Base-by-base conservation (phyloP, 2,113 vertebrate genomes). In the Ptychochromis oligacanthus region DNA sequence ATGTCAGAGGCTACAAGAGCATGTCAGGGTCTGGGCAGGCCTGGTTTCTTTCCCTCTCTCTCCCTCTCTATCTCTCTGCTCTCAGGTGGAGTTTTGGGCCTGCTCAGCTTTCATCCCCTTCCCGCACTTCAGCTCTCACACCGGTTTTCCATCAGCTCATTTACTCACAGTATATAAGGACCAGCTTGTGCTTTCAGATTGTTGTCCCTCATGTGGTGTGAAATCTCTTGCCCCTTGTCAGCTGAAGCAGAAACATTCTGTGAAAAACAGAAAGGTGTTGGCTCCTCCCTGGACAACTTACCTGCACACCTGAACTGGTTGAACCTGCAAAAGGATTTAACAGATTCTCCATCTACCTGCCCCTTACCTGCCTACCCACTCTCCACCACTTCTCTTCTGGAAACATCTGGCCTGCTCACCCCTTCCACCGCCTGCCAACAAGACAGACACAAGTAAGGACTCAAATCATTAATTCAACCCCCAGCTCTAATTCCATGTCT, bases 281-380 rank as follows among this genome's bases (percentile, higher is more conserved):
- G 17, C 62, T 11, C 8, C 38, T 65, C 2, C 38, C 38, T 17
- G 14, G 38, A 65, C 62, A 43, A 38, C 2, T 54, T 54, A 54
- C 4, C 1, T 9, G 14, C 38, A 24, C 62, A 26, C 38, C 62
- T 65, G 62, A 65, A 38, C n/a, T 43, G 7, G 0, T 43, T 38
- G 17, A 65, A 7, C 40, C 40, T 13, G 43, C 1, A 43, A 43
- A 65, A 43, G 1, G 2, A n/a, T 65, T 43, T 24, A 43, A 17
- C 38, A 10, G 61, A 36, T 12, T 43, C 40, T 65, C 40, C 40
- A 0, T 64, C 14, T 64, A 40, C 36, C 61, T 64, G 60, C 20
- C 60, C 13, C 34, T 38, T 38, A n/a, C 61, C 40, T 0, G 7
- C 0, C n/a, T 6, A 7, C 38, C 62, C 38, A 17, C n/a, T n/a